Evolutionary conservation across 2,888 invertebrate species (phyloP).

Genomic region (Dichetophora obliterata): DNA sequence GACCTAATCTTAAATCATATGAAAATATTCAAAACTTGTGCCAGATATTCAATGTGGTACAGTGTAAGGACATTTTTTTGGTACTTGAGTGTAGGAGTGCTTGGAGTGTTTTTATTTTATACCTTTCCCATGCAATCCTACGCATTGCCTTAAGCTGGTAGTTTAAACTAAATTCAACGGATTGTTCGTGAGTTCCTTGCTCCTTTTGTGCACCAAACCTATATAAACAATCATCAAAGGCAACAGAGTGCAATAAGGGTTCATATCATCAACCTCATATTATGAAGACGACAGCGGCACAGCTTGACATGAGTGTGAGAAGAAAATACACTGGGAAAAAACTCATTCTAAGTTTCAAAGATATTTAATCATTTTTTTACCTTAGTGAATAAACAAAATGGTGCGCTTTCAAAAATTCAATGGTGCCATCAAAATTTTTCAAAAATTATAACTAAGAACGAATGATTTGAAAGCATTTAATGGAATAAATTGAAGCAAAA

Average conservation of each 20-base stretch:
- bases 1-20: too few relatives aligned
- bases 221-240: slow-evolving; percentile 25
- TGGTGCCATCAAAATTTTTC: too few relatives aligned
- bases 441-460: too few relatives aligned
- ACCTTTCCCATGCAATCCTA: neutral
- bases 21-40: too few relatives aligned
- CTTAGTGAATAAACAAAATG: too few relatives aligned
- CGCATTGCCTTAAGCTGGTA: neutral
- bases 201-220: slow-evolving; percentile 25
- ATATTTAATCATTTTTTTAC: neutral
- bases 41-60: too few relatives aligned
- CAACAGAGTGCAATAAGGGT: slow-evolving; percentile 23
- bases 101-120: too few relatives aligned
- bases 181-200: slow-evolving; percentile 23
- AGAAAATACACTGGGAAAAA: neutral
- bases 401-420: too few relatives aligned
- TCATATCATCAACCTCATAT: slow-evolving; percentile 13
- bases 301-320: neutral
- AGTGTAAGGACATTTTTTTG: too few relatives aligned
- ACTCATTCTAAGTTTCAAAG: slow-evolving; percentile 13
- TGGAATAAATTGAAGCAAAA: too few relatives aligned
- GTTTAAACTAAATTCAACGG: slow-evolving; percentile 4
- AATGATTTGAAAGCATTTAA: too few relatives aligned
- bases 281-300: neutral
- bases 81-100: too few relatives aligned